phyloP scores from a whole-genome alignment of 1,140 invertebrate species.

The Yoshiicerus persimilis region DNA sequence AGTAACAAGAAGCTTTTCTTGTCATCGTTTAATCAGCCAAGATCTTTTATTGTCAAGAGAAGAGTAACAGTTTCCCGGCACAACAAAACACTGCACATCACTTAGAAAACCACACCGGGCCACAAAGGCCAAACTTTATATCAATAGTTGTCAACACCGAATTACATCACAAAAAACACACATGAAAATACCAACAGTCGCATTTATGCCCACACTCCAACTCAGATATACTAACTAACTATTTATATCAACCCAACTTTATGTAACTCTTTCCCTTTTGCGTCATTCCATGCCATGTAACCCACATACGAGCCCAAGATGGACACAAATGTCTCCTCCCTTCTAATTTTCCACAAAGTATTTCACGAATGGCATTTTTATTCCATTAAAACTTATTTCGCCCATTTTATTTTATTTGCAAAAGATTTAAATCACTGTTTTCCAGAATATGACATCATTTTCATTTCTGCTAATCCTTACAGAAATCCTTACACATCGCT shows the following conservation, averaged over 20 bases:
- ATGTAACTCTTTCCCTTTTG: background rate
- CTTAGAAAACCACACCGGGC: background rate
- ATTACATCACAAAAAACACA: background rate
- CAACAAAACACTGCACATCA: background rate
- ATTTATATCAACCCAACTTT: background rate
- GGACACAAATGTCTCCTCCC: too few relatives aligned
- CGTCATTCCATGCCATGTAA: background rate
- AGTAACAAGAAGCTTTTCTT: background rate
- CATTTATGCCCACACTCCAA: background rate
- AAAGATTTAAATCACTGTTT: too few relatives aligned
- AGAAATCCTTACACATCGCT: too few relatives aligned
- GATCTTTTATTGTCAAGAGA: background rate
- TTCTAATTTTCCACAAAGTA: too few relatives aligned
- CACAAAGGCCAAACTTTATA: background rate
- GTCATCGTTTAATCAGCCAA: background rate
- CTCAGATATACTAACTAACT: background rate
- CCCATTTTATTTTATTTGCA: too few relatives aligned
- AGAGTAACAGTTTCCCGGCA: background rate
- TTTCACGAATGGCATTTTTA: too few relatives aligned
- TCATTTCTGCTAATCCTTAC: too few relatives aligned
- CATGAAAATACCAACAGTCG: background rate
- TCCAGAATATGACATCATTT: too few relatives aligned
- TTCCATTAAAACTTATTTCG: too few relatives aligned
- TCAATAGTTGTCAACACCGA: background rate
- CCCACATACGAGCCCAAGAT: too few relatives aligned